phyloP scores from a whole-genome alignment of 1,140 invertebrate species.

The Drosophila takahashii region DNA sequence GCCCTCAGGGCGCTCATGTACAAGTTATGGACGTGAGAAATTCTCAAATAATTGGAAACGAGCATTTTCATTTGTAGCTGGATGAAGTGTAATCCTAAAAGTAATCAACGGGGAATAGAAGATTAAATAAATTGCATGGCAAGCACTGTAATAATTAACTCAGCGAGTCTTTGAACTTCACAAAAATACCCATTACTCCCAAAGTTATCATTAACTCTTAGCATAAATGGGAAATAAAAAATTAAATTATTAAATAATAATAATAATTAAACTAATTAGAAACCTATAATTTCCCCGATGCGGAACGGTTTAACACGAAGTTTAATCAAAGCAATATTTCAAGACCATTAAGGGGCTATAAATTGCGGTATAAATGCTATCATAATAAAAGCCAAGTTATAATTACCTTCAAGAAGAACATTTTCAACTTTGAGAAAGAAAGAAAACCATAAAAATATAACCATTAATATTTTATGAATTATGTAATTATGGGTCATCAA shows the following conservation, averaged over 20 bases:
- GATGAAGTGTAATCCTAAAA: slow-evolving; percentile 21
- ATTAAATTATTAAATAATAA: neutral
- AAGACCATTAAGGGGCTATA: neutral
- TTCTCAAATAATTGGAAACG: slow-evolving; percentile 31
- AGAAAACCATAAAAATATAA: neutral
- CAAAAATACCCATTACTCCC: neutral
- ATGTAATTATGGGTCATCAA: slow-evolving; percentile 1
- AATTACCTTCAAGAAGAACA: neutral
- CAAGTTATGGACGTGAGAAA: slow-evolving; percentile 39
- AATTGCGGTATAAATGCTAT: neutral
- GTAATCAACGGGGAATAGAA: slow-evolving; percentile 30
- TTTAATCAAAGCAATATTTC: neutral
- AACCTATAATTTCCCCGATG: neutral
- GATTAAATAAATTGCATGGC: slow-evolving; percentile 38
- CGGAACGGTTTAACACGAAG: neutral
- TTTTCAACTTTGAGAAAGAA: neutral
- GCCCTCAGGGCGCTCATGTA: slow-evolving; percentile 23
- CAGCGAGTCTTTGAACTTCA: slow-evolving; percentile 1
- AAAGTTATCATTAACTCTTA: neutral
- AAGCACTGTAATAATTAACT: slow-evolving; percentile 21
- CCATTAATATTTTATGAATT: neutral
- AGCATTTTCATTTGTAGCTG: slow-evolving; percentile 21
- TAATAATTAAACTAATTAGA: neutral
- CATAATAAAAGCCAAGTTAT: neutral
- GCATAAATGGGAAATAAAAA: neutral